phyloP scores from a whole-genome alignment of 2,797 vertebrate species.

The Parotocinclus haroldoi region DNA sequence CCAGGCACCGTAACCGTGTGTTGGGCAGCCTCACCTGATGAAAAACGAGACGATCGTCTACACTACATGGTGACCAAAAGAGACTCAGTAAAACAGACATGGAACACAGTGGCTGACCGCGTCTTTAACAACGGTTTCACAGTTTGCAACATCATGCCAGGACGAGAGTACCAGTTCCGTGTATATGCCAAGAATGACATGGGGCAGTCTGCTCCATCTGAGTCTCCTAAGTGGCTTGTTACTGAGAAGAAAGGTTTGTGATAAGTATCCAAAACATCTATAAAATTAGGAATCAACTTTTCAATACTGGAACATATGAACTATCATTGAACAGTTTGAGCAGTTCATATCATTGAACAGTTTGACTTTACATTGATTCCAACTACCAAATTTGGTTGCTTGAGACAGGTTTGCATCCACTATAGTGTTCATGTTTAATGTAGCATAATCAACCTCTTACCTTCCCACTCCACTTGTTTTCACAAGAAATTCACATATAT shows the following conservation, averaged over 20 bases:
- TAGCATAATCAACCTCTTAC: too few relatives aligned
- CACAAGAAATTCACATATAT: too few relatives aligned
- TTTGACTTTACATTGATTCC: too few relatives aligned
- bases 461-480: too few relatives aligned
- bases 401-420: too few relatives aligned
- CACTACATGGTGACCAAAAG: conserved; percentile 81
- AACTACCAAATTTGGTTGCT: too few relatives aligned
- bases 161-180: conserved; percentile 84
- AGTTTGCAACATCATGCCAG: conserved; percentile 78
- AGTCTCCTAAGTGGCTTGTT: conserved; percentile 82
- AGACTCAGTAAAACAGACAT: conserved; percentile 74
- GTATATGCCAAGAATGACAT: conserved; percentile 86
- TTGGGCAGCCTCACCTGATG: conserved; percentile 83
- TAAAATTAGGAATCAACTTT: too few relatives aligned
- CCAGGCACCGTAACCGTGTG: conserved; percentile 81
- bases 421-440: too few relatives aligned
- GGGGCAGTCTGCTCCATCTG: conserved; percentile 78
- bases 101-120: conserved; percentile 75
- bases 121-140: conserved; percentile 90
- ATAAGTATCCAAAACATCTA: too few relatives aligned
- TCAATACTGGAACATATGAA: too few relatives aligned
- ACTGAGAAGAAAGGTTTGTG: conserved; percentile 71
- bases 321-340: too few relatives aligned
- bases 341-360: too few relatives aligned
- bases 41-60: conserved; percentile 75